A percentile compares a stretch with the other conserved stretches of the same genome.
phyloP scores from a whole-genome alignment of 1,140 invertebrate genomes.

The Plectrocnemia conspersa region DNA sequence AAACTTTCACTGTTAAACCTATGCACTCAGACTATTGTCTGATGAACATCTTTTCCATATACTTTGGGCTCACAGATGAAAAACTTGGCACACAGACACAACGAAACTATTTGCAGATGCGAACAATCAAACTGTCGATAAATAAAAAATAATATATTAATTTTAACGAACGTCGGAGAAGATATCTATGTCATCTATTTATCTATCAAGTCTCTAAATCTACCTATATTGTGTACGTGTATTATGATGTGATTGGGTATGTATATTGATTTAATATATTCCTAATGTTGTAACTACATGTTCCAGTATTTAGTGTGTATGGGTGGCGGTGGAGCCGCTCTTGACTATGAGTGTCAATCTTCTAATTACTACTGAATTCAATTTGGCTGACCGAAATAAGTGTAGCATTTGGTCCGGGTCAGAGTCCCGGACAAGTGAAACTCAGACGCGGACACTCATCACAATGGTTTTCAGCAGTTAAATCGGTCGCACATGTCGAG shows the following conservation, averaged over 20 bases:
- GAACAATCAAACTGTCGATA: too few relatives aligned
- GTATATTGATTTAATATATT: too few relatives aligned
- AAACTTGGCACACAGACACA: conserved; percentile 7
- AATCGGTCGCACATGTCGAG: conserved; percentile 23
- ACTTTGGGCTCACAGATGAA: background rate
- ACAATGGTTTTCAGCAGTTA: conserved; percentile 15
- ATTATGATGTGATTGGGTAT: too few relatives aligned
- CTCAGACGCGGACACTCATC: background rate
- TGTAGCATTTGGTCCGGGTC: conserved; percentile 44
- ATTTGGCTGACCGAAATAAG: conserved; percentile 53
- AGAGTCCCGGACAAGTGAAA: conserved; percentile 4
- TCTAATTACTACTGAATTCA: conserved; percentile 38
- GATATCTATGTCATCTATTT: too few relatives aligned
- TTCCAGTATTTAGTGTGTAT: too few relatives aligned
- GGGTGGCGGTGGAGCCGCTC: too few relatives aligned
- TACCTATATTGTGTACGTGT: too few relatives aligned
- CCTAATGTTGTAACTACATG: too few relatives aligned
- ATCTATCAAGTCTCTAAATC: too few relatives aligned
- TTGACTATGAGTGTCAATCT: too few relatives aligned
- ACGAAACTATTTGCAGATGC: background rate
- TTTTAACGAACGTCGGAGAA: too few relatives aligned
- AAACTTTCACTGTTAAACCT: background rate
- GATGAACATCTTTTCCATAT: background rate
- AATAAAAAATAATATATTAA: too few relatives aligned
- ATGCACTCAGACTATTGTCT: background rate